Base-by-base conservation (phyloP, 2,888 invertebrate species). In the Agrotis ipsilon region DNA sequence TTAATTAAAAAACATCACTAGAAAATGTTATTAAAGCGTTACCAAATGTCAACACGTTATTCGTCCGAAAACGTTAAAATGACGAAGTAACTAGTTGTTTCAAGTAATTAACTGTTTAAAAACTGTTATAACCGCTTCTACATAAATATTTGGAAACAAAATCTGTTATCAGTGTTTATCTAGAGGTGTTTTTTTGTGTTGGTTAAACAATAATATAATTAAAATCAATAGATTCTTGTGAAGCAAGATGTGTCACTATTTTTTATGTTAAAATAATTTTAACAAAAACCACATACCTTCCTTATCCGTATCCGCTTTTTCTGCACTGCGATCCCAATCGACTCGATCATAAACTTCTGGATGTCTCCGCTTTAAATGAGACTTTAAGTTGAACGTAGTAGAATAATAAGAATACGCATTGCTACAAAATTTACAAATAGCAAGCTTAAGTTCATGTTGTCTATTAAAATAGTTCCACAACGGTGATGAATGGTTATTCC, bases 401-500 rank as follows among this genome's bases (percentile, higher is more conserved):
- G 83, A 43, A 16, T 1, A n/a, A 48, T 48, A 80, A 0, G 83
- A 80, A 43, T 67, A 75, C 0, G 1, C 1, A 16, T 78, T 82
- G 9, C 49, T 51, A 39, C 80, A 81, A 27, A 57, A 55, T 54
- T 43, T 80, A 45, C 80, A 81, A 1, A 18, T 24, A 24, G 81
- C 77, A 0, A 48, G 3, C 43, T 60, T 68, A n/a, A 43, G 24
- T 0, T 55, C 16, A 0, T 6, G 4, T 16, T 55, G 24, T 19
- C 16, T 79, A 46, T 72, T 73, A 43, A 70, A 83, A 71, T 60
- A 80, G 16, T 74, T 66, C 85, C 82, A 83, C 18, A 85, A 0
- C 6, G 3, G 19, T 14, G 51, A 62, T n/a, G 27, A 51, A 45
- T 21, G 27, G 0, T 11, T 21, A 18, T 4, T 43, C 3, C 13